Evolutionary conservation across 2,113 vertebrate species (phyloP).

Genomic region (Crypturellus undulatus): DNA sequence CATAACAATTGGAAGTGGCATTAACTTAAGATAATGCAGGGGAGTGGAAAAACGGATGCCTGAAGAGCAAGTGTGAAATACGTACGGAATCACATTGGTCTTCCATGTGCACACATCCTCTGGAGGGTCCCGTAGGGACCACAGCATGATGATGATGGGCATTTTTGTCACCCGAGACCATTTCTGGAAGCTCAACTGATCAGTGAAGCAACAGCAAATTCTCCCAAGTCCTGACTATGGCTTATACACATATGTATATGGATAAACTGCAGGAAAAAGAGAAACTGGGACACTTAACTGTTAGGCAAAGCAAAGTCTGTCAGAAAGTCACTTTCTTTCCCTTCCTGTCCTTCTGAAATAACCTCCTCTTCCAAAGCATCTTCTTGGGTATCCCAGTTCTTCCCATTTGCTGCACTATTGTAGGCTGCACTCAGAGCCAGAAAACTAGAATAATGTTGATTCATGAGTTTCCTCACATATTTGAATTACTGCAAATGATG

Average conservation of each 20-base stretch:
- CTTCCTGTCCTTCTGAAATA: too few species aligned
- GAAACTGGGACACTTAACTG: neutral
- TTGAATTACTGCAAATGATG: neutral
- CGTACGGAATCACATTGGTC: too few species aligned
- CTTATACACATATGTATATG: too few species aligned
- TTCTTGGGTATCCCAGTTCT: neutral
- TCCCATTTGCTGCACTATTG: too few species aligned
- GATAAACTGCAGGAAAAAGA: neutral
- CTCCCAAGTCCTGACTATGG: neutral
- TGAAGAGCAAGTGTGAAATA: too few species aligned
- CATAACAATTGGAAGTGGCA: rapidly evolving
- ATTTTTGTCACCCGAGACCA: neutral
- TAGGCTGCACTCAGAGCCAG: neutral
- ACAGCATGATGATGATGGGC: neutral
- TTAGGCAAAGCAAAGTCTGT: neutral
- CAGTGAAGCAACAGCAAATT: neutral
- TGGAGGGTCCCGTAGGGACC: neutral
- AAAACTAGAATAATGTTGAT: neutral
- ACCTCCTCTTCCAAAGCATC: too few species aligned
- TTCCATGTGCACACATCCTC: neutral
- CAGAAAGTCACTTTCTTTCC: too few species aligned
- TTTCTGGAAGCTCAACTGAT: neutral
- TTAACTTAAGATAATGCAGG: neutral
- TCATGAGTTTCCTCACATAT: neutral
- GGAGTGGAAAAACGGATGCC: neutral